These are phyloP conservation scores for Herpetotheres cachinnans DNA, from an alignment of 2,113 vertebrate genomes.

Conservation along the genomic window DNA sequence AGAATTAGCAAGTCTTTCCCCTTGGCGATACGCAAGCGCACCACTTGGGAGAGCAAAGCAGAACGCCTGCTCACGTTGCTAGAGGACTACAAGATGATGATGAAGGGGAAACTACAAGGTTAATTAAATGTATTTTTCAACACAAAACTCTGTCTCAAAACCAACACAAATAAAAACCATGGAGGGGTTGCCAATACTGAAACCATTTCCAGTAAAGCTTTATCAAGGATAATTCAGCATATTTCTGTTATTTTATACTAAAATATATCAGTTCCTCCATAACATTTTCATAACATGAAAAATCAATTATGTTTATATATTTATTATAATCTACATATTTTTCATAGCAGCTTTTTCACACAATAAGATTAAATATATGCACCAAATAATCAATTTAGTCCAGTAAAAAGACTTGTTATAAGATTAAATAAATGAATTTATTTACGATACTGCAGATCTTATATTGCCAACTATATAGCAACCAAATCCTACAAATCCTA, in stretches of 20 bases:
- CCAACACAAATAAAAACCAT: constrained; percentile 22
- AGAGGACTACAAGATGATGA: not conserved
- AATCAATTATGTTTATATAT: constrained; percentile 12
- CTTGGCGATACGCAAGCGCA: not conserved
- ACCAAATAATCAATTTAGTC: constrained; percentile 61
- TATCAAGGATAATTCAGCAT: constrained; percentile 52
- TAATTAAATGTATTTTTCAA: constrained; percentile 15
- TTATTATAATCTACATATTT: constrained; percentile 41
- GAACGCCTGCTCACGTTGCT: not conserved
- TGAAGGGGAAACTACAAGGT: not conserved
- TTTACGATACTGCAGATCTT: constrained; percentile 69
- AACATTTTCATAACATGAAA: constrained; percentile 10
- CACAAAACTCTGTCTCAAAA: not conserved
- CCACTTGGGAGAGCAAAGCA: not conserved
- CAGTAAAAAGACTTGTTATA: constrained; percentile 64
- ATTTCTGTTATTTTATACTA: constrained; percentile 45
- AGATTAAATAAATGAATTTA: constrained; percentile 80
- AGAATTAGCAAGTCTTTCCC: not conserved
- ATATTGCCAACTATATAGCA: constrained; percentile 66
- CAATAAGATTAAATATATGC: constrained; percentile 54
- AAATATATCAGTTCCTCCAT: constrained; percentile 38
- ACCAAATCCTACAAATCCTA: constrained; percentile 63
- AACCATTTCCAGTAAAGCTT: constrained; percentile 45
- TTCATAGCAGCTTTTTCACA: constrained; percentile 45
- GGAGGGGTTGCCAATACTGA: constrained; percentile 33